These are phyloP conservation scores for Drosophila cardini DNA, from an alignment of 1,140 invertebrate species.

Conservation along the genomic window DNA sequence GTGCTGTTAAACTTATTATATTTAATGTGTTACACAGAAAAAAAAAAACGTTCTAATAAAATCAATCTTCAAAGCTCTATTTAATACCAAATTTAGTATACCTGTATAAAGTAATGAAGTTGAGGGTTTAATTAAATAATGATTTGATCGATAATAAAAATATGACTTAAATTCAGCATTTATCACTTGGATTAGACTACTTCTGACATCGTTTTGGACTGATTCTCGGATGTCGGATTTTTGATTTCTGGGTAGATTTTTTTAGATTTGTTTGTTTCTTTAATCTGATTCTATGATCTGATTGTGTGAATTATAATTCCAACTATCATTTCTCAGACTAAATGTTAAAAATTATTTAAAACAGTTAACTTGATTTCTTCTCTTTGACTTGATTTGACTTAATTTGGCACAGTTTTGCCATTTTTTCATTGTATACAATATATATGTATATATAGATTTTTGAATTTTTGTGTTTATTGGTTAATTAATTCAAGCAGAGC, in stretches of 20 bases:
- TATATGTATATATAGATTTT: constrained; percentile 14
- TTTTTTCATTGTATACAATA: constrained; percentile 8
- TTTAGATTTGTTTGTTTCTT: no score
- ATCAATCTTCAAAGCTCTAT: no score
- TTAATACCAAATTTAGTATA: no score
- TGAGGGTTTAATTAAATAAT: no score
- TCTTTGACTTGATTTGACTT: constrained; percentile 5
- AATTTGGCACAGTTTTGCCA: constrained; percentile 38
- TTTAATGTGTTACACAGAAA: neutral
- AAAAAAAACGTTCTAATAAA: no score
- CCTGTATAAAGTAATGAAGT: no score
- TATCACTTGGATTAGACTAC: no score
- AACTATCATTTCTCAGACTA: constrained; percentile 17
- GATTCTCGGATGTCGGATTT: no score
- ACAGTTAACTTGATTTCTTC: constrained; percentile 36
- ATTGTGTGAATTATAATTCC: neutral
- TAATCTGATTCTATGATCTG: neutral
- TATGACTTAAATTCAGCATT: no score
- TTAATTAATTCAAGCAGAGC: constrained; percentile 64
- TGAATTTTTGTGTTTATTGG: constrained; percentile 22
- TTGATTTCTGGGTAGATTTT: no score
- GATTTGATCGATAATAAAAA: no score
- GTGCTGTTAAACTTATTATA: constrained; percentile 16
- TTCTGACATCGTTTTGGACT: no score
- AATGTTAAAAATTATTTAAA: constrained; percentile 29